Evolutionary conservation across 2,113 vertebrate species (phyloP), one percentile per base, ranked within the genome.

Genomic region (Zosterops hypoxanthus): DNA sequence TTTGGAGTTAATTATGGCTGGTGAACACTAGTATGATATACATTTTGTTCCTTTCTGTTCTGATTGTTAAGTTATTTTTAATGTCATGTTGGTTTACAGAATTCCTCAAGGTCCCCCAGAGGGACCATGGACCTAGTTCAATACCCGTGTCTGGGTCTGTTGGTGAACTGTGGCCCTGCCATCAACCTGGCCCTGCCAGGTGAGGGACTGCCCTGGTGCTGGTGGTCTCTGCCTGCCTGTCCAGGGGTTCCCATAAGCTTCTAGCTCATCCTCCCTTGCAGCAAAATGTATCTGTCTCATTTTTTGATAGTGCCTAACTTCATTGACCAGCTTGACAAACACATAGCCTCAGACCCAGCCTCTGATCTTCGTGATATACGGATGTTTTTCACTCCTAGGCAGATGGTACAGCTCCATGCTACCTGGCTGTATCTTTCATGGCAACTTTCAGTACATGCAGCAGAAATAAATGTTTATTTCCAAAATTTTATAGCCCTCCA

Each of bases 11-110:
- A 5, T 70, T 6, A 17, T 68, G 57, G 28, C 26, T 64, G 56
- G 20, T 29, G 61, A 73, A 69, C 6, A 6, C 49, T 91, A 31
- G 47, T 76, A 39, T 75, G 86, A 79, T 79, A 60, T 23, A 64
- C 24, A 76, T 33, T 31, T 85, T 92, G 15, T 59, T 92, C 41
- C 25, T 83, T 87, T 93, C 90, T 88, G 14, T 88, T 88, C 76
- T 70, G 50, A 42, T 53, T 69, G 23, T 65, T 7, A 39, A 77
- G 14, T 82, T 89, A 73, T 90, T 88, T 91, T 88, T 81, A 73
- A 59, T 39, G 12, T 59, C 25, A 18, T 69, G 20, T 55, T 86
- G 52, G 25, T 93, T 94, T 94, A 64, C 66, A 73, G 75, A 86
- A 72, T 36, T 79, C 15, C 41, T 93, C 59, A 78, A 70, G 33